phyloP scores from a whole-genome alignment of 2,797 vertebrate species.

The Amniataba percoides region DNA sequence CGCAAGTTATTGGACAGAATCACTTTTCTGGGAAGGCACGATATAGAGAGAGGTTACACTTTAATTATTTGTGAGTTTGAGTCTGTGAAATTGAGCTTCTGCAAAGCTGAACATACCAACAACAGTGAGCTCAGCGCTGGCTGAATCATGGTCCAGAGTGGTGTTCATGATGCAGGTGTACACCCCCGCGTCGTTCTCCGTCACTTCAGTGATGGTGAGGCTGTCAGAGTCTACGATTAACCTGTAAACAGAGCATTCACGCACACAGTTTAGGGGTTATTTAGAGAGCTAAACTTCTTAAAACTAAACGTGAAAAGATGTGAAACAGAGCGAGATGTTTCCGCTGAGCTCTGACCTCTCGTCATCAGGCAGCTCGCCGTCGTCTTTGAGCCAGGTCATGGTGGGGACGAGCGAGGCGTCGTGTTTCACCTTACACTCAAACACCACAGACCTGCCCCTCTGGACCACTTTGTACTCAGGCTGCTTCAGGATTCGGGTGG shows the following conservation, averaged over 20 bases:
- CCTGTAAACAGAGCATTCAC: conserved; percentile 76
- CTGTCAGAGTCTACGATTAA: conserved; percentile 89
- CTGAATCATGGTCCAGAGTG: conserved; percentile 93
- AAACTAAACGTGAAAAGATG: neutral
- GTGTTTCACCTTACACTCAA: conserved; percentile 95
- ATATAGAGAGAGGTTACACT: conserved; percentile 17
- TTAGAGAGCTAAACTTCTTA: neutral
- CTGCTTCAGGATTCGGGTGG: conserved; percentile 94
- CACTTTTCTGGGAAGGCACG: conserved; percentile 39
- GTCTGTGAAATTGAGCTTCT: conserved; percentile 7
- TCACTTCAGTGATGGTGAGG: conserved; percentile 91
- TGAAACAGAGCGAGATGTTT: neutral
- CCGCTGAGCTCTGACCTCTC: conserved; percentile 86
- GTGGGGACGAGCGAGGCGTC: conserved; percentile 89
- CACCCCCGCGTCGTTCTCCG: conserved; percentile 90
- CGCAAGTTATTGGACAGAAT: conserved; percentile 21
- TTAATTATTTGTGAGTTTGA: conserved; percentile 40
- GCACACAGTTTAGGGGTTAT: conserved; percentile 5
- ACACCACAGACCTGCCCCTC: conserved; percentile 88
- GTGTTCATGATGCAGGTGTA: conserved; percentile 97
- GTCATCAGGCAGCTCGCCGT: conserved; percentile 90
- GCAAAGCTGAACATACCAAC: conserved; percentile 88
- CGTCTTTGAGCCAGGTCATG: conserved; percentile 92
- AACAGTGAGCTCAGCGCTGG: conserved; percentile 93
- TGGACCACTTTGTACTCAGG: conserved; percentile 92